Evolutionary conservation across 2,888 invertebrate species (phyloP), one percentile per base, ranked within the genome.

Genomic region (Galerucella nymphaeae): DNA sequence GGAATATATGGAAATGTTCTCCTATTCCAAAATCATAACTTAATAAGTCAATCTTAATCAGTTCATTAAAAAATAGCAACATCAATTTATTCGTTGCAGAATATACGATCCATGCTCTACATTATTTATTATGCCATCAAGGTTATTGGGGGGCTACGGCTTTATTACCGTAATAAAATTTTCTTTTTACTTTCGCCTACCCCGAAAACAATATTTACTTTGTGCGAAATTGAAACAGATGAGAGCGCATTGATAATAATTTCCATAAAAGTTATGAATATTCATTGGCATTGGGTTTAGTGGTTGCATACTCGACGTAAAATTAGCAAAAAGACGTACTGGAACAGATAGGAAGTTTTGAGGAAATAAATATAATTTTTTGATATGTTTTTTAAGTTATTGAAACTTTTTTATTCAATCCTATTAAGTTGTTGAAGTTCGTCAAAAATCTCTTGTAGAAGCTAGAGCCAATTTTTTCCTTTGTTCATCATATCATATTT

Each of bases 261-360:
- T 70, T 70, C 63, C 70, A 63, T 70, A 70, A 64, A 70, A 55
- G 50, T 20, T 70, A 70, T 70, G 70, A 70, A 70, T 70, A 70
- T 70, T 63, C 63, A 70, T 70, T 62, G 61, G 41, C 41, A 42
- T 42, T 18, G 42, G 61, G 58, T 42, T 62, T n/a, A 62, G 61
- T 62, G 42, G 61, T 41, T 62, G 42, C 42, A 62, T 42, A 41
- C 59, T 18, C 53, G 18, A 18, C 18, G 53, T 18, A 53, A 14
- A 45, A 53, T 53, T 10, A 53, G 16, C 53, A 53, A 53, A 53
- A 53, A 53, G 45, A 53, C n/a, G 14, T 14, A 9, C 2, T 11
- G 11, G 2, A 5, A 38, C 30, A 3, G 13, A 20, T 13, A 14
- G 20, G 20, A 18, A 8, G 63, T 3, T 8, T 5, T 2, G 13